Evolutionary conservation across 2,113 vertebrate genomes (phyloP), one percentile per base, ranked within the genome.

Genomic region (Corythornis madagascariensis): DNA sequence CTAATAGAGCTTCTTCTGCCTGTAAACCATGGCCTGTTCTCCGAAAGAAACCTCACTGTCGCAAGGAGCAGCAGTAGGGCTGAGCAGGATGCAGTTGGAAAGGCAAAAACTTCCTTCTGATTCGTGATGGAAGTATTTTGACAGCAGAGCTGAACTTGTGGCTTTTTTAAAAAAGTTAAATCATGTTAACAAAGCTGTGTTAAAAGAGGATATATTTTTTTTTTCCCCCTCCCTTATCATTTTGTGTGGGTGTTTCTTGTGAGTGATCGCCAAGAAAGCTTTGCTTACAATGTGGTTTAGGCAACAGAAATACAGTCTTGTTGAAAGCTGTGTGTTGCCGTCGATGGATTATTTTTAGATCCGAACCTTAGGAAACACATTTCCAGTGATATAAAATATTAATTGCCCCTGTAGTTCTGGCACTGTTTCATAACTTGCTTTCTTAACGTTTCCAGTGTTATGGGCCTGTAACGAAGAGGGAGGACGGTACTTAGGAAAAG

Each of bases 301-400:
- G 88, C 79, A 73, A 29, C 91, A 83, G 67, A 84, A 91, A 91
- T 17, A 56, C 56, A 75, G 90, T 17, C 72, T 60, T 13, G 73
- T 82, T 60, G 80, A 94, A 83, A 88, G 78, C 83, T 82, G 53
- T 10, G 8, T 55, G 4, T 48, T 86, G 90, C 92, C 93, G 83
- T 74, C 88, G 40, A 88, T 50, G 76, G 47, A 93, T 95, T 96
- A 96, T 97, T 97, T 97, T 97, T 97, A 96, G 96, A 95, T 86
- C 88, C 45, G 20, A 97, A 94, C 94, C 92, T 95, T 94, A 89
- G 96, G 92, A 96, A 96, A 93, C 91, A 48, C 89, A 78, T 97
- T 95, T 94, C 93, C 94, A 89, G 66, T 6, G 69, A 65, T 90
- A 91, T 93, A 93, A 97, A 97, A 97, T 95, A 96, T 95, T 95